Base-by-base conservation (phyloP, 2,888 invertebrate species). In the Dysmachus trigonus region DNA sequence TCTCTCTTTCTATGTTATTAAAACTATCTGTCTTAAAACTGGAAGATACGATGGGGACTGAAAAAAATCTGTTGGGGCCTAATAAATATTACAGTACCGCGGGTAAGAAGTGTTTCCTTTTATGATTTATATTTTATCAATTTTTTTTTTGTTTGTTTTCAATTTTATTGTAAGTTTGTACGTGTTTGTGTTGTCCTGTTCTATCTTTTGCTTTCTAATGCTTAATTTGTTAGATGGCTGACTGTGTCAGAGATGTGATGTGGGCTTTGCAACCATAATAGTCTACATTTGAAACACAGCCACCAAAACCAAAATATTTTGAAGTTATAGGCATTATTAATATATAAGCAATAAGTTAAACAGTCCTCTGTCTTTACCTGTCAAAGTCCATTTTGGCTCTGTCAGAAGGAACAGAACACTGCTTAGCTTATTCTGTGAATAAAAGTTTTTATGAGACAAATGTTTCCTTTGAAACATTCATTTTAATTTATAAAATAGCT, bases 31-130 rank as follows among this genome's bases (percentile, higher is more conserved):
- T 83, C 41, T 77, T 79, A 47, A 79, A 84, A 85, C 77, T 35
- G 85, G 87, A 91, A 92, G 92, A 91, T 92, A 90, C 92, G 92
- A 91, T 92, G 92, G 92, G 92, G 92, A 90, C 92, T 92, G 90
- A 92, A 92, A 92, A 92, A 92, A 92, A 92, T 92, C 90, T 92
- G 92, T 92, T 92, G 92, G 92, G 92, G 92, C 90, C 91, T 92
- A 89, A 92, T 92, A 90, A 92, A 92, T 91, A 92, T 92, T 90
- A 92, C 92, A 89, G 92, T 92, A 89, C 92, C 92, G 89, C 90
- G 92, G 92, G 92, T 92, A 92, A 92, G 92, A 91, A 89, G 90
- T 89, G 79, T 79, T 79, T 47, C 73, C 35, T 31, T 72, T 73
- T 73, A 33, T 73, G 76, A 79, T 38, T 53, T 35, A 33, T 72